Conservation (phyloP, 1,140 invertebrate genomes). For the Pseudomyrmex concolor region DNA sequence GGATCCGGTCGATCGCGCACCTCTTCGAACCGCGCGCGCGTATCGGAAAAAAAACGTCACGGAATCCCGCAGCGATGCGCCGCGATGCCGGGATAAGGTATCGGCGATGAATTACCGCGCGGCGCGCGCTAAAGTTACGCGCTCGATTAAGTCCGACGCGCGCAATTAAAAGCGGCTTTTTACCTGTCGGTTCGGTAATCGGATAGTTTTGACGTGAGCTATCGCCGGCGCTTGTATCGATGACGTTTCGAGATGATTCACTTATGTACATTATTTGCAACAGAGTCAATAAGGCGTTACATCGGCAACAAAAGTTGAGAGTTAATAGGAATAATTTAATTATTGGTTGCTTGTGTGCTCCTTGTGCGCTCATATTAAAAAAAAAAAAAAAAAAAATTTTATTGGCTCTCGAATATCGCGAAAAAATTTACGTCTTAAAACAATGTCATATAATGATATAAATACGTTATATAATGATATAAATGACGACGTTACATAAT, state of each 20-base stretch:
- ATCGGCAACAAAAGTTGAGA: background rate
- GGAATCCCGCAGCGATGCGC: slow-evolving; percentile 65
- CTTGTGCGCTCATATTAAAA: too few species aligned
- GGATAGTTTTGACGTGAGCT: slow-evolving; percentile 33
- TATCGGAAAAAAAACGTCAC: slow-evolving; percentile 44
- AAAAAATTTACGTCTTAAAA: too few species aligned
- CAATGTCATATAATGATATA: too few species aligned
- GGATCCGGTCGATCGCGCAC: slow-evolving; percentile 11
- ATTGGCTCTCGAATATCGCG: too few species aligned
- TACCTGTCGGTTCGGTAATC: slow-evolving; percentile 17
- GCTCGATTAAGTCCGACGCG: slow-evolving; percentile 57
- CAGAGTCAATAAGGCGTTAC: background rate
- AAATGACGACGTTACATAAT: background rate
- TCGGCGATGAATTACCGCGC: slow-evolving; percentile 54
- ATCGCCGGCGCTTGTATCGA: background rate
- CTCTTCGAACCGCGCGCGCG: slow-evolving; percentile 16
- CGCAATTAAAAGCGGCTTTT: slow-evolving; percentile 44
- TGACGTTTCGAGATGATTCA: background rate
- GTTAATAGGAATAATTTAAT: background rate
- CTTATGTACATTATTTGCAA: background rate
- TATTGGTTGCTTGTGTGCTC: too few species aligned
- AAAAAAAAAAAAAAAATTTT: too few species aligned
- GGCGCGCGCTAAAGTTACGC: slow-evolving; percentile 27
- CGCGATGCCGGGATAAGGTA: slow-evolving; percentile 62
- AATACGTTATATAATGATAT: too few species aligned